Evolutionary conservation across 2,797 vertebrate species (phyloP), one percentile per base, ranked within the genome.

Genomic region (Acrossocheilus fasciatus): DNA sequence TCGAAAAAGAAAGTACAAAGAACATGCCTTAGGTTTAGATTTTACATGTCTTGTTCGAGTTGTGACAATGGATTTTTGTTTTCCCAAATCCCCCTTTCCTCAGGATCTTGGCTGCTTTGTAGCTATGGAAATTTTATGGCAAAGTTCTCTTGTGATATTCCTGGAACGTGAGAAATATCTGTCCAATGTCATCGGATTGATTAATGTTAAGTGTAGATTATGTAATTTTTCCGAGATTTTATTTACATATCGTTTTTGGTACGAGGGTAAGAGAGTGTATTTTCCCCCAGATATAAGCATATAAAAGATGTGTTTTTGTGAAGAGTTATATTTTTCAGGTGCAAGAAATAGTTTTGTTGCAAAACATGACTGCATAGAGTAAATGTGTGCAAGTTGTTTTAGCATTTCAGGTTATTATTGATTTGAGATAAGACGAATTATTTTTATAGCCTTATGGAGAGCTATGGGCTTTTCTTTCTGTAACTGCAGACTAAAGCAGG

Each of bases 21-120:
- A 82, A 52, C 83, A 82, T 8, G 87, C 72, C 83, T 88, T 47
- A 82, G 78, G 79, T 85, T 85, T 88, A 18, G 83, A 75, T 47
- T 73, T 57, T 85, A 84, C 41, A 80, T 84, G 76, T 73, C 78
- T 81, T 62, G 79, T 85, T 82, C 30, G 8, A 88, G 54, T 77
- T 81, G 26, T 81, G 68, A 83, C 66, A 83, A 74, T 74, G 75
- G 72, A 54, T 45, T 64, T 83, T 70, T 78, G 64, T 85, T 88
- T 82, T 69, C 34, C 83, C 50, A 77, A 88, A 77, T 41, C 80
- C 18, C 1, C 70, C 74, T 73, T 54, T 86, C 81, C 69, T 50
- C 20, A 66, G 68, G 66, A 73, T 84, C 23, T 57, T 70, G 50
- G 26, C 57, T 79, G 34, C 82, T 84, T 83, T 82, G 79, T 87